A percentile compares a stretch with the other conserved stretches of the same genome.
phyloP scores from a whole-genome alignment of 2,888 invertebrate species.

The Eupeodes latifasciatus region DNA sequence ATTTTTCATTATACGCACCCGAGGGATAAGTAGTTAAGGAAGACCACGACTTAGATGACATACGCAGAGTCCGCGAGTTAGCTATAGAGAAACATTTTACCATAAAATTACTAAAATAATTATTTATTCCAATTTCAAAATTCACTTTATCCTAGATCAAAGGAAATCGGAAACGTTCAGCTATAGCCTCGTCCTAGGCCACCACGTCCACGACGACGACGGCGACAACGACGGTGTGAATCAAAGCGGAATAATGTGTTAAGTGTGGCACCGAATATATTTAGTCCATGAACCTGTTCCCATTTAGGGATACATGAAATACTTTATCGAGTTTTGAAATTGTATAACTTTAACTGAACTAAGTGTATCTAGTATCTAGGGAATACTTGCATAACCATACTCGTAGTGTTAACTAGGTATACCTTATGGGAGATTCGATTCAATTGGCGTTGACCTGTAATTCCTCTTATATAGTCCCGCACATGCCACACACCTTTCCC shows the following conservation, averaged over 20 bases:
- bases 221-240: background rate
- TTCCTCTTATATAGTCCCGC: constrained; percentile 51
- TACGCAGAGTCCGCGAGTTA: too few relatives aligned
- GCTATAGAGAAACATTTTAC: too few relatives aligned
- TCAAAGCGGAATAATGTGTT: constrained; percentile 43
- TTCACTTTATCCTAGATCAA: background rate
- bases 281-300: constrained; percentile 22
- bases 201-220: background rate
- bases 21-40: too few relatives aligned
- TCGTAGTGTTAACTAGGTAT: constrained; percentile 26
- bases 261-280: constrained; percentile 33
- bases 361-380: background rate
- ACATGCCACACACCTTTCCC: constrained; percentile 8
- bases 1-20: too few relatives aligned
- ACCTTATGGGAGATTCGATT: constrained; percentile 62
- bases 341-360: constrained; percentile 7
- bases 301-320: constrained; percentile 17
- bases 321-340: constrained; percentile 44
- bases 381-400: background rate
- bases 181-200: too few relatives aligned
- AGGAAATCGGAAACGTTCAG: constrained; percentile 17
- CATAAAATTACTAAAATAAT: too few relatives aligned
- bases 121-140: background rate
- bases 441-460: constrained; percentile 73
- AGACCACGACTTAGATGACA: too few relatives aligned